phyloP scores from a whole-genome alignment of 2,797 vertebrate genomes.

The Alosa sapidissima region DNA sequence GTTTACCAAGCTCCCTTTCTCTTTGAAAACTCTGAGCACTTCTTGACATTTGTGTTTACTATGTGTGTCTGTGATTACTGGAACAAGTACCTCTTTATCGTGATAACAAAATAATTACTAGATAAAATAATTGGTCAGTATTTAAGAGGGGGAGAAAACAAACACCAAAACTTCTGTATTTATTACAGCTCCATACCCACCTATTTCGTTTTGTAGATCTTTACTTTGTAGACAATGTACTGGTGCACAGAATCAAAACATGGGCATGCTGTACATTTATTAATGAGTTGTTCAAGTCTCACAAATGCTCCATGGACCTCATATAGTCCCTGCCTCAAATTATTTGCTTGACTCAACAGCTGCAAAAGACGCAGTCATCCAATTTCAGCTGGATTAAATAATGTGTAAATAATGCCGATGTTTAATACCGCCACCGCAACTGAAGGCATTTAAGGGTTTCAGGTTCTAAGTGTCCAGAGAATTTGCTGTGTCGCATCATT shows the following conservation, averaged over 20 bases:
- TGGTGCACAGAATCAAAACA: background rate
- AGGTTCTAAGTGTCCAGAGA: slow-evolving; percentile 18
- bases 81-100: background rate
- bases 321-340: background rate
- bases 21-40: background rate
- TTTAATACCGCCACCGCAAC: background rate
- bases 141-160: background rate
- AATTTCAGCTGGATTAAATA: background rate
- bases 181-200: slow-evolving; percentile 9
- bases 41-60: slow-evolving; percentile 25
- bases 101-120: background rate
- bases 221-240: background rate
- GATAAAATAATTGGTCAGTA: background rate
- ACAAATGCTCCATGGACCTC: background rate
- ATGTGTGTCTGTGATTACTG: slow-evolving; percentile 10
- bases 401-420: background rate
- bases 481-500: slow-evolving; percentile 8
- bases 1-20: background rate
- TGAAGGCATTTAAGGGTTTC: background rate
- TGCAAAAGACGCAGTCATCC: background rate
- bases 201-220: background rate
- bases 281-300: background rate
- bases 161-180: background rate
- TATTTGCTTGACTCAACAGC: background rate
- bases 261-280: background rate